These are phyloP conservation scores for Drosophila hawaiiensis DNA, from an alignment of 2,888 invertebrate genomes.

Conservation along the genomic window DNA sequence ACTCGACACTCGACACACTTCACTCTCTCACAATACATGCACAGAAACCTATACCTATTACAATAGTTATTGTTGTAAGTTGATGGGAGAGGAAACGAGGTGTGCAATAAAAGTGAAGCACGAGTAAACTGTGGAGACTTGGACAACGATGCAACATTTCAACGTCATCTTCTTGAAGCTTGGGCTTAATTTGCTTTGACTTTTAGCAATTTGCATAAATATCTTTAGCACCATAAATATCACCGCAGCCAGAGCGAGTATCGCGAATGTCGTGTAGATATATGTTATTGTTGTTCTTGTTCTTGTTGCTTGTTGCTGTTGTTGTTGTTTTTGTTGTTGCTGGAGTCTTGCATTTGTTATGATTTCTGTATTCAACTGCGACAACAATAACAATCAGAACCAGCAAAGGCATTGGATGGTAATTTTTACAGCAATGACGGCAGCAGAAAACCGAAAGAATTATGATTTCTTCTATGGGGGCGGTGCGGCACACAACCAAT, in stretches of 20 bases:
- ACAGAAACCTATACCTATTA: slow-evolving; percentile 2
- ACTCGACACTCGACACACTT: slow-evolving; percentile 61
- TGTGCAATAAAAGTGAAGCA: slow-evolving; percentile 26
- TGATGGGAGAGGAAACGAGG: slow-evolving; percentile 20
- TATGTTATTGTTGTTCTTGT: too few species aligned
- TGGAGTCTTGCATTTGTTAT: slow-evolving; percentile 60
- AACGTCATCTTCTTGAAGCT: slow-evolving; percentile 73
- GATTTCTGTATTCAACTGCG: slow-evolving; percentile 56
- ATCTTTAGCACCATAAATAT: slow-evolving; percentile 61
- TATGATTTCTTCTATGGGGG: slow-evolving; percentile 62
- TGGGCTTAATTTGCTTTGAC: slow-evolving; percentile 82
- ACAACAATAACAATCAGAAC: slow-evolving; percentile 71
- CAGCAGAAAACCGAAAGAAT: slow-evolving; percentile 52
- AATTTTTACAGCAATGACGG: slow-evolving; percentile 49
- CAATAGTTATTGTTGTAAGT: slow-evolving; percentile 26
- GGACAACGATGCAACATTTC: slow-evolving; percentile 54
- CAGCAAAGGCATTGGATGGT: slow-evolving; percentile 30
- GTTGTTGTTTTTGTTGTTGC: slow-evolving; percentile 8
- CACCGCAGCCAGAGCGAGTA: slow-evolving; percentile 15
- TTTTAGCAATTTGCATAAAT: slow-evolving; percentile 82
- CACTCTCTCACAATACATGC: slow-evolving; percentile 9
- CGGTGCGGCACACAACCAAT: slow-evolving; percentile 33
- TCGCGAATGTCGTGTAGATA: slow-evolving; percentile 17
- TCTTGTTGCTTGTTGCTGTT: not conserved
- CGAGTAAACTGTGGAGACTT: slow-evolving; percentile 33